Evolutionary conservation across 2,888 invertebrate genomes (phyloP), one percentile per base, ranked within the genome.

Genomic region (Cheilosia pagana): DNA sequence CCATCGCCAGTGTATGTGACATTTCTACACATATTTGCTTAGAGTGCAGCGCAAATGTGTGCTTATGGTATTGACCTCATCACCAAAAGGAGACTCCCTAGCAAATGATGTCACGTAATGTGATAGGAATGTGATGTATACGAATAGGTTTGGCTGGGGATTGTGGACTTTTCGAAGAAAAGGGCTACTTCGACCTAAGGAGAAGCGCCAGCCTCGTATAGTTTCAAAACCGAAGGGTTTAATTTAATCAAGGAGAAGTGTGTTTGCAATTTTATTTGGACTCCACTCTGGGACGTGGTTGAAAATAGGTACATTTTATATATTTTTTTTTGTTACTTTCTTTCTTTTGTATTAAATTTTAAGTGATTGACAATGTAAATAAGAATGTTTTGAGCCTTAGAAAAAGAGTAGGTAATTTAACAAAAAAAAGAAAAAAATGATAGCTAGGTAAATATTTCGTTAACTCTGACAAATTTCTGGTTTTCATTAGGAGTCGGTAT

Each of bases 11-110:
- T 2, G 41, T 5, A 25, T 45, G 45, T 10, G 16, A 16, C 59
- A 25, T 59, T 25, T 16, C 12, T 57, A 14, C 12, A 28, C n/a
- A 5, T n/a, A 53, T 57, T 14, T 35, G 50, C 6, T 31, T 31
- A 31, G n/a, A 28, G 28, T 53, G 31, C 28, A n/a, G 28, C 6
- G 28, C n/a, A 60, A 60, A 23, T 41, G 43, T 25, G 23, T 16
- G 60, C 43, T 21, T 16, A 28, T 62, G 4, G 45, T 28, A 45
- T 45, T 62, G 62, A 43, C 41, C 41, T 41, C 28, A 43, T 60
- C 60, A 25, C 8, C 16, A 45, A 60, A 45, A 28, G 28, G 25
- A 45, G 6, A 16, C 28, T 45, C 10, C 12, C 12, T 7, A 21
- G 23, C 25, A 43, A 28, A 60, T 21, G 43, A 60, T 60, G 14